Evolutionary conservation across 2,113 vertebrate species (phyloP).

Genomic region (Taurulus bubalis): DNA sequence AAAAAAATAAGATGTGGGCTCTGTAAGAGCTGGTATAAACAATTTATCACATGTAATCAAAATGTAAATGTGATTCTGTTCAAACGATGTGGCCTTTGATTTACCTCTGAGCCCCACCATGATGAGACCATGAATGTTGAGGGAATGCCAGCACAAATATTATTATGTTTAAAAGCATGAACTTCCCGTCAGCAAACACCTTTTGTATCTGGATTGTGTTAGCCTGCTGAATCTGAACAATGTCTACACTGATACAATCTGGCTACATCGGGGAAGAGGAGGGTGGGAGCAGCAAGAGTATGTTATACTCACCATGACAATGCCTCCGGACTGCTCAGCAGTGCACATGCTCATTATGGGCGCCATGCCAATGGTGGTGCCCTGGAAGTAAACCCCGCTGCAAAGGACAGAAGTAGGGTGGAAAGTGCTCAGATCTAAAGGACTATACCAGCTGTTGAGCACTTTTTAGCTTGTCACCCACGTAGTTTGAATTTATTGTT

Average conservation of each 20-base stretch:
- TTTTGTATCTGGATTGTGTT: conserved; percentile 47
- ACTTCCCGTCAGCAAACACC: conserved; percentile 49
- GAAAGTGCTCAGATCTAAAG: background rate
- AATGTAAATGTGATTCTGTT: conserved; percentile 65
- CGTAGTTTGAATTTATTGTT: background rate
- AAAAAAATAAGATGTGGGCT: conserved; percentile 34
- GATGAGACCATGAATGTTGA: background rate
- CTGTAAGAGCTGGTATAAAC: conserved; percentile 33
- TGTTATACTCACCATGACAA: conserved; percentile 93
- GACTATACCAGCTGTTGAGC: background rate
- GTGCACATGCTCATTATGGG: conserved; percentile 99
- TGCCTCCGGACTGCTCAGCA: conserved; percentile 94
- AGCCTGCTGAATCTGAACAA: conserved; percentile 49
- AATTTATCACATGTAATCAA: conserved; percentile 58
- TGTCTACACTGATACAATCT: conserved; percentile 53
- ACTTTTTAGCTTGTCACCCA: background rate
- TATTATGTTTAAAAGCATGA: conserved; percentile 30
- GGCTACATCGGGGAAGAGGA: conserved; percentile 20
- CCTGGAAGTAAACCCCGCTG: conserved; percentile 97
- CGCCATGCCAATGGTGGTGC: conserved; percentile 98
- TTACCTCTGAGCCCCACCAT: conserved; percentile 25
- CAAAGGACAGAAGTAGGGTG: conserved; percentile 36
- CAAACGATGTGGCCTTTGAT: conserved; percentile 45
- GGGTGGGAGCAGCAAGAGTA: conserved; percentile 9
- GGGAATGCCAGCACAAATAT: conserved; percentile 43